Evolutionary conservation across 2,113 vertebrate species (phyloP), one percentile per base, ranked within the genome.

Genomic region (Zosterops lateralis): DNA sequence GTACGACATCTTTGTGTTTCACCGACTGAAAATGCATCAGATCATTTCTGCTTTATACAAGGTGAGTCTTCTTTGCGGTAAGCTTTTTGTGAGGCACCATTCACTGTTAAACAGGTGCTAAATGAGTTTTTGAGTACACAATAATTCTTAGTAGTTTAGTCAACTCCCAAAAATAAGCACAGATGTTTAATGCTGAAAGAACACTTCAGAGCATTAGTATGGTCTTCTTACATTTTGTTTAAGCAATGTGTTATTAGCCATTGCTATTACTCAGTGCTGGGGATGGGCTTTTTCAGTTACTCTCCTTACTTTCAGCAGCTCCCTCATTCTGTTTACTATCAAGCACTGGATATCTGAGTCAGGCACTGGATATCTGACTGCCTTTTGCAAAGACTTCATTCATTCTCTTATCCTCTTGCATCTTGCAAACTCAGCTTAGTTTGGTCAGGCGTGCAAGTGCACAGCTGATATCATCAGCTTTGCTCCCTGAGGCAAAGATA

Each of bases 1-100:
- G 56, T 99, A 99, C 1, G 99, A 99, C 25, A 72, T 99, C 95
- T 99, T 99, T 92, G 98, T 99, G 56, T 98, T 99, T 97, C 98
- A 99, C 97, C 97, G 95, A 65, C 97, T 99, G 92, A 99, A 98
- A 95, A 93, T 99, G 94, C 97, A 96, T 66, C 98, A 99, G 92
- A 96, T 99, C 91, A 26, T 99, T 83, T 95, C 96, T 90, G 92
- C 98, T 85, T 92, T 99, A 73, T 98, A 97, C 96, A 98, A 99
- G 99, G 99, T 99, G 98, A 99, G 97, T 94, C 50, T 75, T 42
- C 17, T 48, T 77, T 53, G 3, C 5, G 10, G 2, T 48, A 54
- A 58, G 26, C 77, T 88, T 1, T 74, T 75, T 5, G 3, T 88
- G 29, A 71, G 66, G 48, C 64, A 79, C 17, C 17, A 17, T 4